These are phyloP conservation scores for Drosophila gaucha DNA, from an alignment of 2,888 invertebrate species.

Conservation along the genomic window DNA sequence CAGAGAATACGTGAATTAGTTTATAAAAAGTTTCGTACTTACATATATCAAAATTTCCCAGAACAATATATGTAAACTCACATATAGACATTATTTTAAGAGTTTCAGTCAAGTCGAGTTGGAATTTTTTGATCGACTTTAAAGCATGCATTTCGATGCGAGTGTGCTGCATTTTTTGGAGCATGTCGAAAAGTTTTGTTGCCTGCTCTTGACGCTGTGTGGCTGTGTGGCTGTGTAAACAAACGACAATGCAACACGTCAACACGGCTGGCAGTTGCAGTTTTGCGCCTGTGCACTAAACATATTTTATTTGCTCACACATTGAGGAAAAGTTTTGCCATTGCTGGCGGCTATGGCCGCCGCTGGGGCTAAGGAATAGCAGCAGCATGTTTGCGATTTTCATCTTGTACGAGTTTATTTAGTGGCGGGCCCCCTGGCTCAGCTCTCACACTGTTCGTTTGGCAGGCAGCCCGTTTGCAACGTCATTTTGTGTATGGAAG, in stretches of 20 bases:
- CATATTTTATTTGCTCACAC: slow-evolving; percentile 74
- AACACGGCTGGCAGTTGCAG: slow-evolving; percentile 50
- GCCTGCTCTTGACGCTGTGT: slow-evolving; percentile 46
- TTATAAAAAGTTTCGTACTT: slow-evolving; percentile 8
- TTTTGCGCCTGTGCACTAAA: slow-evolving; percentile 63
- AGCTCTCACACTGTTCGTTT: slow-evolving; percentile 38
- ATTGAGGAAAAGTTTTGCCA: slow-evolving; percentile 63
- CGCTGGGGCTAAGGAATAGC: slow-evolving; percentile 29
- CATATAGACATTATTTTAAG: not conserved
- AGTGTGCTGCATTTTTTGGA: slow-evolving; percentile 7
- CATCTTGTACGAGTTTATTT: slow-evolving; percentile 75
- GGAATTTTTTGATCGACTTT: slow-evolving; percentile 1
- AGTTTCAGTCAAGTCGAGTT: not conserved
- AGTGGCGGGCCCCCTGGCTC: slow-evolving; percentile 28
- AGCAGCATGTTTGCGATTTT: slow-evolving; percentile 68
- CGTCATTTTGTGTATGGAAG: slow-evolving; percentile 46
- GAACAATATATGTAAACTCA: not conserved
- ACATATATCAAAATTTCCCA: not conserved
- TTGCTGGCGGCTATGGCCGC: slow-evolving; percentile 42
- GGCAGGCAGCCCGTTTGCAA: slow-evolving; percentile 39
- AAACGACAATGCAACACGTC: slow-evolving; percentile 59
- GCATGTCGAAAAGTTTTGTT: slow-evolving; percentile 35
- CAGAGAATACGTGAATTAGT: slow-evolving; percentile 38
- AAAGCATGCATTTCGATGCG: slow-evolving; percentile 13
- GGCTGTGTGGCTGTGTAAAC: slow-evolving; percentile 43